Evolutionary conservation across 2,888 invertebrate genomes (phyloP).

Genomic region (Eueremaeus valkanovi): DNA sequence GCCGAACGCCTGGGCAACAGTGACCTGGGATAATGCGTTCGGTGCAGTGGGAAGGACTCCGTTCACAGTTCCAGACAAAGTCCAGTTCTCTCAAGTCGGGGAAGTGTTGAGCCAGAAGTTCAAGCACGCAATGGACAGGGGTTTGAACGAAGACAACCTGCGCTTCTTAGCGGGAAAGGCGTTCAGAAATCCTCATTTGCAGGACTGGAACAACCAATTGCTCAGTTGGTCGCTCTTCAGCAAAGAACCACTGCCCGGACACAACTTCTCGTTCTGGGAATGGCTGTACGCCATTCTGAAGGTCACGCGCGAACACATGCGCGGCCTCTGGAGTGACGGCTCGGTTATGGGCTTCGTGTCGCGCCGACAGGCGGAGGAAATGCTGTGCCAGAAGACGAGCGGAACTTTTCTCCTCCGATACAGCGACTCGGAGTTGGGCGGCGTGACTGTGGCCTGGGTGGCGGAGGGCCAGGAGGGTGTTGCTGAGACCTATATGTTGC

Average conservation of each 20-base stretch:
- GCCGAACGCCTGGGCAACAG: slow-evolving; percentile 97
- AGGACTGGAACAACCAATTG: slow-evolving; percentile 49
- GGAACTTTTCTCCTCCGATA: slow-evolving; percentile 93
- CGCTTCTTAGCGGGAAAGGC: slow-evolving; percentile 86
- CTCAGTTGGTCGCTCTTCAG: slow-evolving; percentile 89
- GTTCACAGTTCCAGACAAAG: slow-evolving; percentile 86
- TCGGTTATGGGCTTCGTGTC: slow-evolving; percentile 79
- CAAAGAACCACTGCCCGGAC: slow-evolving; percentile 82
- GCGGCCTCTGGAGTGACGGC: slow-evolving; percentile 87
- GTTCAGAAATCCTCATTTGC: slow-evolving; percentile 59
- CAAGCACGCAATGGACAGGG: slow-evolving; percentile 76
- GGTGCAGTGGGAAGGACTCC: slow-evolving; percentile 87
- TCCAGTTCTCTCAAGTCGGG: slow-evolving; percentile 81
- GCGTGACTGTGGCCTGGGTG: slow-evolving; percentile 84
- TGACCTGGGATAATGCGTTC: slow-evolving; percentile 99
- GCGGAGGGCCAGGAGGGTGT: slow-evolving; percentile 34
- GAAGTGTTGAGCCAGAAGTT: slow-evolving; percentile 90
- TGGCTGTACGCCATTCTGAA: slow-evolving; percentile 99
- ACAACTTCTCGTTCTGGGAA: slow-evolving; percentile 98
- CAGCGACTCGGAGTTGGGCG: slow-evolving; percentile 93
- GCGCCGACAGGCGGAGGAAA: slow-evolving; percentile 85
- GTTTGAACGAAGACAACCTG: slow-evolving; percentile 79
- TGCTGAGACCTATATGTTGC: slow-evolving; percentile 62
- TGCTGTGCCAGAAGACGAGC: slow-evolving; percentile 66
- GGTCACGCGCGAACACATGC: slow-evolving; percentile 85